These are phyloP conservation scores for Actinemys pallida DNA, from an alignment of 2,113 vertebrate species.

Conservation along the genomic window DNA sequence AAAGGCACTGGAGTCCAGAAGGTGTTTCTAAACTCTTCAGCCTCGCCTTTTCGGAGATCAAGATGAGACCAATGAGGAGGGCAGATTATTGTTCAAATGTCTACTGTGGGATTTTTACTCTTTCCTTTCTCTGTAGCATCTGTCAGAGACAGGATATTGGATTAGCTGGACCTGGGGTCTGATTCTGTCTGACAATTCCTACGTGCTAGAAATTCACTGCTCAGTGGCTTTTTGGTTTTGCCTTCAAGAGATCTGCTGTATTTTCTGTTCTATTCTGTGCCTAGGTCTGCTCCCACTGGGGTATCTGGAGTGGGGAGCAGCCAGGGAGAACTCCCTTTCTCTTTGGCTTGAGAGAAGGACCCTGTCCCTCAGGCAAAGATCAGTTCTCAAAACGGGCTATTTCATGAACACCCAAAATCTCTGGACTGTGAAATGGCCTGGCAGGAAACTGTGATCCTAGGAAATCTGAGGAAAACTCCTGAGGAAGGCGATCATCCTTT, in stretches of 20 bases:
- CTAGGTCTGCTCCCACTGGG: background rate
- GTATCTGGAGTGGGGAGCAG: no score
- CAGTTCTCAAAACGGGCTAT: rapidly evolving
- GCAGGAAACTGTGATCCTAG: background rate
- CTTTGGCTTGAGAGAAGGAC: background rate
- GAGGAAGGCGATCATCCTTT: background rate
- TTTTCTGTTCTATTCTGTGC: background rate
- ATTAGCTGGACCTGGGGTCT: background rate
- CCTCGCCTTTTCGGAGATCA: background rate
- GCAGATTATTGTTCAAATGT: no score
- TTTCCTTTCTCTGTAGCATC: background rate
- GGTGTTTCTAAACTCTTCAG: background rate
- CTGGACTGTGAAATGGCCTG: rapidly evolving
- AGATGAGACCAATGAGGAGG: background rate
- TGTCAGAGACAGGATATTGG: background rate
- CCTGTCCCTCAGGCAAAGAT: background rate
- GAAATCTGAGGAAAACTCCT: background rate
- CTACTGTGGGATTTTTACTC: background rate
- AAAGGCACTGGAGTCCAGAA: background rate
- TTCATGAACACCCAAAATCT: rapidly evolving
- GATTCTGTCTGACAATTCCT: background rate
- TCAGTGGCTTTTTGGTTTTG: background rate
- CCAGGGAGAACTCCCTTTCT: background rate
- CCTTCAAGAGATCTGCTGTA: background rate
- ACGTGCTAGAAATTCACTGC: background rate